phyloP scores from a whole-genome alignment of 2,888 invertebrate species.

The Agrochola lychnidis region DNA sequence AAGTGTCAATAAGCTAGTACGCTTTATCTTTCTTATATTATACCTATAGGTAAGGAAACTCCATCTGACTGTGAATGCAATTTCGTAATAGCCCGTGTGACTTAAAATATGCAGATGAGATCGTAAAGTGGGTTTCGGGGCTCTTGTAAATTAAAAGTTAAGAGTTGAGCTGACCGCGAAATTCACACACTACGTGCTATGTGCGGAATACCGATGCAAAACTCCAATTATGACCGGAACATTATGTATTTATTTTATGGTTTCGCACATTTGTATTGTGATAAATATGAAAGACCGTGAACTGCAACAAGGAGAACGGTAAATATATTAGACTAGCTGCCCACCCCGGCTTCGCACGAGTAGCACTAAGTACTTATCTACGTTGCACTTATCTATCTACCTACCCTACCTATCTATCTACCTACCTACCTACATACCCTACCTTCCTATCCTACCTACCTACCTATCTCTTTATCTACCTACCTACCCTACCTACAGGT shows the following conservation, averaged over 20 bases:
- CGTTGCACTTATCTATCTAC: no score
- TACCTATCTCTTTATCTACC: no score
- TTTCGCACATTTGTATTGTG: conserved; percentile 7
- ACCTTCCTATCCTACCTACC: no score
- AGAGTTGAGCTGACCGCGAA: conserved; percentile 32
- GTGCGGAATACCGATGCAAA: conserved; percentile 50
- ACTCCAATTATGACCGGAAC: conserved; percentile 27
- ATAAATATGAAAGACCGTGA: conserved; percentile 9
- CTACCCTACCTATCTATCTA: no score
- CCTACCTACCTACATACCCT: no score
- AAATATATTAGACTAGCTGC: not conserved
- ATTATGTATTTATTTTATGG: conserved; percentile 25
- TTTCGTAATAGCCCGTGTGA: conserved; percentile 44
- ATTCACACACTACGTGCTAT: conserved; percentile 38
- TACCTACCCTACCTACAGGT: no score
- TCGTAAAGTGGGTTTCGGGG: conserved; percentile 43
- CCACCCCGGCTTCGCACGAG: no score
- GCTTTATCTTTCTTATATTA: not conserved
- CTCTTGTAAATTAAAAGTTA: conserved; percentile 46
- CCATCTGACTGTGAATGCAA: conserved; percentile 11
- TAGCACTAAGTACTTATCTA: no score
- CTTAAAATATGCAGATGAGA: conserved; percentile 50
- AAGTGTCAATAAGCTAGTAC: not conserved
- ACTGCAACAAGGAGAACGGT: not conserved
- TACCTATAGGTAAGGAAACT: not conserved